Base-by-base conservation (phyloP, 1,140 invertebrate species). In the Dinoponera quadriceps region DNA sequence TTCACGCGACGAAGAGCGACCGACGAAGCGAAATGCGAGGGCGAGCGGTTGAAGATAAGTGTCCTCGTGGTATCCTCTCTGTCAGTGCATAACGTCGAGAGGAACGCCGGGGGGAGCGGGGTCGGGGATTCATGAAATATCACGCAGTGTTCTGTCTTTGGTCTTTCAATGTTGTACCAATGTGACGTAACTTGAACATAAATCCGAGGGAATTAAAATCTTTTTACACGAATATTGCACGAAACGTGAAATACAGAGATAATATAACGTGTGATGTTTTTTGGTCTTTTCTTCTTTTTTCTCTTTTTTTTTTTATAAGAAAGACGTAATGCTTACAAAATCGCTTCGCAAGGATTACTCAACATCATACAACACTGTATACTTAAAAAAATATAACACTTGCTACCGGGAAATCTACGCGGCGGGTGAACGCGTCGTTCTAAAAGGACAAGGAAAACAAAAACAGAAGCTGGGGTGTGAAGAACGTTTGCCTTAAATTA, bases 121-220 rank as follows among this genome's bases (percentile, higher is more conserved):
- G 11, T 55, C n/a, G 1, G 54, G n/a, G 7, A 9, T 55, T 59
- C 7, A 27, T 44, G 13, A 77, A 77, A 66, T 25, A 77, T 7
- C 25, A 77, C 16, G 20, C 49, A 38, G 4, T 22, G 14, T 51
- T 63, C 14, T 48, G 22, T 38, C 48, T 66, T 65, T 54, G 27
- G 25, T 33, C 44, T 66, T 18, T 77, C 16, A 77, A 66, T 77
- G 29, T 77, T 65, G 4, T 48, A 73, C 16, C 16, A 48, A 65
- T 48, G 22, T 51, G 27, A 29, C 3, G 13, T 63, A 75, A 62
- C n/a, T 60, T 63, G 0, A 63, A 62, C 29, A 51, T 18, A 13
- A 77, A 66, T 18, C 1, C 16, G 66, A 66, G 54, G 54, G 22
- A 22, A 51, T 54, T 63, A 63, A 25, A 22, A 27, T 54, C n/a